Percentiles rank a stretch among this genome's conserved stretches.
phyloP scores from a whole-genome alignment of 2,888 invertebrate genomes.

The Stenoptilia bipunctidactyla region DNA sequence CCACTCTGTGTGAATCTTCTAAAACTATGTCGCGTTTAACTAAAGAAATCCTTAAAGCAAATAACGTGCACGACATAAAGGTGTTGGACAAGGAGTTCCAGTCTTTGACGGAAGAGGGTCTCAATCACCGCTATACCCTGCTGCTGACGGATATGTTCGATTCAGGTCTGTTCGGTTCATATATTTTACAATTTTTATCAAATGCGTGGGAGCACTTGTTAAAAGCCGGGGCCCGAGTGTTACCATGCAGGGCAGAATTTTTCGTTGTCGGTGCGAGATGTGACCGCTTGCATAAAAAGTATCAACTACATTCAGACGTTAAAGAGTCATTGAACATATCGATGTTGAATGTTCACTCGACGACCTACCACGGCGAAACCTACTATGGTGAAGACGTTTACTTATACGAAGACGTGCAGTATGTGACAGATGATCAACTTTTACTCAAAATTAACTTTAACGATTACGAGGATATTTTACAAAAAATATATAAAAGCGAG shows the following conservation, averaged over 20 bases:
- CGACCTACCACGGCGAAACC: background rate
- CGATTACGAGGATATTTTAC: constrained; percentile 7
- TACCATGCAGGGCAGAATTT: constrained; percentile 5
- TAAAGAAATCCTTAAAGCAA: background rate
- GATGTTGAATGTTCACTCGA: background rate
- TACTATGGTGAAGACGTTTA: constrained; percentile 14
- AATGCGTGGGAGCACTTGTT: constrained; percentile 2
- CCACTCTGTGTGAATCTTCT: constrained; percentile 1
- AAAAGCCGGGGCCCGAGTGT: background rate
- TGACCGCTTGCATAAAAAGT: constrained; percentile 1
- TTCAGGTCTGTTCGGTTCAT: constrained; percentile 2
- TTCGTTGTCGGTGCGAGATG: constrained; percentile 6
- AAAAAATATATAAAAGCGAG: background rate
- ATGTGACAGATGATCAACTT: constrained; percentile 13
- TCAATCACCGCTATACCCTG: background rate
- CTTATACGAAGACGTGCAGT: constrained; percentile 14
- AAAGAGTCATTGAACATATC: constrained; percentile 1
- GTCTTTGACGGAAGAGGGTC: background rate
- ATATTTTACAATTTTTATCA: background rate
- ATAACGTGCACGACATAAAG: background rate
- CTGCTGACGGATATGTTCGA: constrained; percentile 7
- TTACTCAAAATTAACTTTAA: constrained; percentile 18
- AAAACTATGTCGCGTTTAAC: background rate
- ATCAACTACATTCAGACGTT: constrained; percentile 1
- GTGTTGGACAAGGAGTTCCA: background rate